Evolutionary conservation across 1,140 invertebrate genomes (phyloP).

Genomic region (Sminthurides bifidus): DNA sequence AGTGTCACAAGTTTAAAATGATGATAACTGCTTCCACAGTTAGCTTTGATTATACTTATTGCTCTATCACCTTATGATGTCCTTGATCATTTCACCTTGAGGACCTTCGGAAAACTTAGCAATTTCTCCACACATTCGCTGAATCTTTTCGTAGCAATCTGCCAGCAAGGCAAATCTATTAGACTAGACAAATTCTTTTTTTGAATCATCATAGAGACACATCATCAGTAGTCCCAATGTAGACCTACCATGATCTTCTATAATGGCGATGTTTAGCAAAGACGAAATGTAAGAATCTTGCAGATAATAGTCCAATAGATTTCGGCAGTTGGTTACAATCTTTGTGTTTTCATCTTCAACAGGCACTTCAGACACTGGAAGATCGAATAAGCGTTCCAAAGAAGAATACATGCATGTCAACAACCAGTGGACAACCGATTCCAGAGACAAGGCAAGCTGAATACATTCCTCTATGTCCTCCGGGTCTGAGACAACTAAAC

Average conservation of each 20-base stretch:
- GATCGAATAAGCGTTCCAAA: constrained; percentile 36
- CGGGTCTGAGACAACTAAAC: constrained; percentile 40
- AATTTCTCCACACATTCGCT: constrained; percentile 24
- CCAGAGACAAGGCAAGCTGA: constrained; percentile 56
- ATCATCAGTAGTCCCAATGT: too few relatives aligned
- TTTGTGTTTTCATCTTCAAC: constrained; percentile 33
- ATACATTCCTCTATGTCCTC: constrained; percentile 68
- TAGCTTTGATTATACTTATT: too few relatives aligned
- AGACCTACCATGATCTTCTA: constrained; percentile 36
- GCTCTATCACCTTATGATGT: constrained; percentile 23
- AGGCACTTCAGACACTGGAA: constrained; percentile 17
- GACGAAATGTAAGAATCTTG: constrained; percentile 36
- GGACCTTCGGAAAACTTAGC: constrained; percentile 25
- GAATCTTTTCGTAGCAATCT: constrained; percentile 20
- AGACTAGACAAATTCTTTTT: too few relatives aligned
- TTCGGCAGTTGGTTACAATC: constrained; percentile 38
- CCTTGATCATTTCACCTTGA: constrained; percentile 14
- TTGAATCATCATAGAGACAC: too few relatives aligned
- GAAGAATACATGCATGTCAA: constrained; percentile 61
- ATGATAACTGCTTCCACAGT: not conserved
- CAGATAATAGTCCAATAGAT: constrained; percentile 36
- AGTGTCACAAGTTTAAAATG: not conserved
- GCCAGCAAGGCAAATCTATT: too few relatives aligned
- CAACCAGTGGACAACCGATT: constrained; percentile 67
- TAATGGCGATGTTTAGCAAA: constrained; percentile 39